Percentiles rank a stretch among this genome's conserved stretches.
Evolutionary conservation across 2,888 invertebrate species (phyloP).

Genomic region (Marronus borbonicus): DNA sequence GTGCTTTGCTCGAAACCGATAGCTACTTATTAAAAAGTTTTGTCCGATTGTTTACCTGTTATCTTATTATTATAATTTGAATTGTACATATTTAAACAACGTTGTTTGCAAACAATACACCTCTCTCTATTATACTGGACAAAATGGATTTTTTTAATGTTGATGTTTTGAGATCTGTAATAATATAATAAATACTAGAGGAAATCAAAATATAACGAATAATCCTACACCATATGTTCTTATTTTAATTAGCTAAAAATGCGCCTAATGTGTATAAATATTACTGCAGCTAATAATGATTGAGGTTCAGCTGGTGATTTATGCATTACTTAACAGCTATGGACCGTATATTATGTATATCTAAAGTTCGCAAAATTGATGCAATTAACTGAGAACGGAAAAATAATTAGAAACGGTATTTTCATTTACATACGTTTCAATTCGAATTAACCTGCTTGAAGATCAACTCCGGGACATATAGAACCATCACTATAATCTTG

Average conservation of each 20-base stretch:
- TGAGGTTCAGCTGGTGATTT: constrained; percentile 34
- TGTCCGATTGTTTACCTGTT: too few species aligned
- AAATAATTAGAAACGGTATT: background rate
- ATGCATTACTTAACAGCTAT: constrained; percentile 9
- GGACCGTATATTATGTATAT: constrained; percentile 21
- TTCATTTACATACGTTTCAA: constrained; percentile 52
- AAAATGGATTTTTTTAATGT: too few species aligned
- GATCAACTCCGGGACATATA: constrained; percentile 80
- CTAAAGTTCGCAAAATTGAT: constrained; percentile 5
- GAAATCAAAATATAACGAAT: too few species aligned
- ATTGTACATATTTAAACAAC: too few species aligned
- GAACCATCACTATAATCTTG: constrained; percentile 80
- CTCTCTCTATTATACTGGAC: too few species aligned
- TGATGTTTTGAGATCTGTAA: too few species aligned
- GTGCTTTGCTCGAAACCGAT: too few species aligned
- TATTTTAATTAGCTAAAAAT: constrained; percentile 1
- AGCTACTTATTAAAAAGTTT: too few species aligned
- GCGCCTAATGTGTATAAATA: constrained; percentile 35
- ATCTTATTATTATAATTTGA: too few species aligned
- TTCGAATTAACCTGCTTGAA: constrained; percentile 68
- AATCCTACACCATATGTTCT: background rate
- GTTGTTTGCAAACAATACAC: too few species aligned
- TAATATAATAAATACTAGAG: too few species aligned
- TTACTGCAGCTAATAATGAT: constrained; percentile 34
- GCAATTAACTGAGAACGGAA: background rate